These are phyloP conservation scores for Etheostoma cragini DNA, from an alignment of 2,113 vertebrate genomes.

Conservation along the genomic window DNA sequence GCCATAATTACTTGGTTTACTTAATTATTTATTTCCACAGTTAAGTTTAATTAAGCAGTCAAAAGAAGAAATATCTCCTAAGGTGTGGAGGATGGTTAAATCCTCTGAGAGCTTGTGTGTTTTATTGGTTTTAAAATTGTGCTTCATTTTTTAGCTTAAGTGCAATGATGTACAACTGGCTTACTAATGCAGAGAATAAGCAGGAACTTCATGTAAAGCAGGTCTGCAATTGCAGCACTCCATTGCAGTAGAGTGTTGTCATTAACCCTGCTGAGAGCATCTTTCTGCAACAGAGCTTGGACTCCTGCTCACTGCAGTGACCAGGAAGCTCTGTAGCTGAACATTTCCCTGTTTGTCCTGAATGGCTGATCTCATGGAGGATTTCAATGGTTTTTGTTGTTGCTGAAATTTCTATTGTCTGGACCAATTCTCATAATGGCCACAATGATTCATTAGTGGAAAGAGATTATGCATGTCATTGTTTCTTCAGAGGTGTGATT, in stretches of 20 bases:
- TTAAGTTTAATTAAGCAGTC: too few species aligned
- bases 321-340: conserved; percentile 66
- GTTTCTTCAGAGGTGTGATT: neutral
- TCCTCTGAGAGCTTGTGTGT: neutral
- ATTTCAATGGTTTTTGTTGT: neutral
- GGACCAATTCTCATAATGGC: neutral
- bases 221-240: conserved; percentile 96
- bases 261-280: conserved; percentile 96
- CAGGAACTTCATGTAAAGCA: conserved; percentile 82
- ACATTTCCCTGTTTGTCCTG: conserved; percentile 73
- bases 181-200: conserved; percentile 21
- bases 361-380: neutral
- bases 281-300: conserved; percentile 58
- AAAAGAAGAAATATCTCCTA: neutral
- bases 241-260: conserved; percentile 87
- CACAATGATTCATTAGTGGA: neutral
- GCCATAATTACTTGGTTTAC: neutral
- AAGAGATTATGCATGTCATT: neutral
- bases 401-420: neutral
- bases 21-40: neutral
- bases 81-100: neutral
- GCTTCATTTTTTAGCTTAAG: neutral
- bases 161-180: neutral
- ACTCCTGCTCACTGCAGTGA: conserved; percentile 73
- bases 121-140: neutral